Base-by-base conservation (phyloP, 2,888 invertebrate genomes). In the Tromatobia lineatoria region DNA sequence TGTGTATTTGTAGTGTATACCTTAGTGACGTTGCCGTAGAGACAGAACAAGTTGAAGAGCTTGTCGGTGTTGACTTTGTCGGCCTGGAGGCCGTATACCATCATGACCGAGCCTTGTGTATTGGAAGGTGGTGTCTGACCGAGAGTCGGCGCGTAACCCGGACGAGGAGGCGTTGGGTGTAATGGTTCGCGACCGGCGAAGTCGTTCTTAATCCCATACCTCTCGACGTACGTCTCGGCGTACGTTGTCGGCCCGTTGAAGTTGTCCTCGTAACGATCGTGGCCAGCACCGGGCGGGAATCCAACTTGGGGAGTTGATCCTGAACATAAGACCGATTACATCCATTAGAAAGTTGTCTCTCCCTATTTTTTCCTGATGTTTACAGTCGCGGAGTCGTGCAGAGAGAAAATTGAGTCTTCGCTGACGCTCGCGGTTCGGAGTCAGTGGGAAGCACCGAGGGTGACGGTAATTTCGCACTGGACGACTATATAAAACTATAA, bases 1-100 rank as follows among this genome's bases (percentile, higher is more conserved):
- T n/a, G 38, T 18, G 23, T 47, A 42, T 69, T 8, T 69, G 29
- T n/a, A 34, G 61, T 66, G 69, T 73, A 95, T 94, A 99, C 99
- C 96, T 98, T 97, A 90, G 98, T 97, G 88, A 99, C 99, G 94
- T 99, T 99, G 90, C 99, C 99, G 94, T 99, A 99, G 86, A 99
- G 96, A 94, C 99, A 99, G 95, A 99, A 98, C 91, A 99, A 95
- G 95, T 99, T 99, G 96, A 99, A 99, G 85, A 99, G 96, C 91
- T 97, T 96, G 93, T 99, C 99, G 87, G 98, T 98, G 94, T 99
- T 99, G 93, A 99, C 97, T 91, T 98, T 98, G 90, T 98, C 96
- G 77, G 97, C 97, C 94, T 99, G 98, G 86, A 99, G 95, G 2
- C 99, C 99, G 94, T 99, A 99, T 80, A 99, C 98, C 99, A 99